Evolutionary conservation across 2,797 vertebrate species (phyloP).

Genomic region (Mycteria americana): DNA sequence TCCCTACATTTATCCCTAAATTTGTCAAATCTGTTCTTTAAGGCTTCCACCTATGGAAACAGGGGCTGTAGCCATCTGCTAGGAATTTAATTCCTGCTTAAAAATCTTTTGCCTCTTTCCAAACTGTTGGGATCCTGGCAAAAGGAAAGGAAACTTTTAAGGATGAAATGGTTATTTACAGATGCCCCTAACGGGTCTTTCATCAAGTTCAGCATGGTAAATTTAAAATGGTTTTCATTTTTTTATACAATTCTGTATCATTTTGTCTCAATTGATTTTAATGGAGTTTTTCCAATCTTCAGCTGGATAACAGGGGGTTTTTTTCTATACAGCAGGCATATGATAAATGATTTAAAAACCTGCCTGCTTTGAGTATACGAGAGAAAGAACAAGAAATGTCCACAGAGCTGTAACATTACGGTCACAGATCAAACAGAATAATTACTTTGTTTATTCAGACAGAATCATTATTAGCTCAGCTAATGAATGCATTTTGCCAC

Average conservation of each 20-base stretch:
- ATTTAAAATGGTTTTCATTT: constrained; percentile 21
- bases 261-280: not conserved
- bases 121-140: not conserved
- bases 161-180: not conserved
- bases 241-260: not conserved
- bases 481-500: not conserved
- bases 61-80: not conserved
- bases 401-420: not conserved
- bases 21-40: not conserved
- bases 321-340: not conserved
- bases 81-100: not conserved
- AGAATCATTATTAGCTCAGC: not conserved
- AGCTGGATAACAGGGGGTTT: not conserved
- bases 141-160: not conserved
- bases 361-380: not conserved
- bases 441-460: constrained; percentile 20
- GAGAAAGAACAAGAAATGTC: not conserved
- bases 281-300: not conserved
- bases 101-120: not conserved
- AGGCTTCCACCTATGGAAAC: not conserved
- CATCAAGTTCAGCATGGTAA: not conserved
- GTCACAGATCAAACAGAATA: constrained; percentile 28
- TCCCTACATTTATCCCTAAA: not conserved
- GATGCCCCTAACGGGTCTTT: not conserved
- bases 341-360: not conserved